phyloP scores from a whole-genome alignment of 2,113 vertebrate genomes.

The Stercorarius parasiticus region DNA sequence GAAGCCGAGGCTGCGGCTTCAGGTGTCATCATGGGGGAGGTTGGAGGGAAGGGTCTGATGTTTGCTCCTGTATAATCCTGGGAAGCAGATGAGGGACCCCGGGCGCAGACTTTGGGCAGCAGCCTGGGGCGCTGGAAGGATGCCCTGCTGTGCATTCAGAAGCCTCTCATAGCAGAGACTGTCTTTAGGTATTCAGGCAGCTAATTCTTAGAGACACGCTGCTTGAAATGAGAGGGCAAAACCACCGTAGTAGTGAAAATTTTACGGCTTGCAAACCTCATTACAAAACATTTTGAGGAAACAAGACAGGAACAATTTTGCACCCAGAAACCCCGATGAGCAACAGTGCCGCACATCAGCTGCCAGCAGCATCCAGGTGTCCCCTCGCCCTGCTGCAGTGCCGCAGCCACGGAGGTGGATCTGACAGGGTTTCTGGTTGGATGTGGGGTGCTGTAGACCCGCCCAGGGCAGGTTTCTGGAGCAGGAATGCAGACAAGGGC shows the following conservation, averaged over 20 bases:
- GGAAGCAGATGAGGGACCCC: background rate
- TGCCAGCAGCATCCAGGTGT: background rate
- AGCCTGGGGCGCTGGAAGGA: background rate
- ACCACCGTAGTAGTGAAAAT: background rate
- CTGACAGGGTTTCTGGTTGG: background rate
- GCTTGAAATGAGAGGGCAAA: background rate
- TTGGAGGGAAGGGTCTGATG: background rate
- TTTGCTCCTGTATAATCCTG: background rate
- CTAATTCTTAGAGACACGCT: conserved; percentile 16
- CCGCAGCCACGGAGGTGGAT: background rate
- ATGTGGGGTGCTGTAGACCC: background rate
- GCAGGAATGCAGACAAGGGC: background rate
- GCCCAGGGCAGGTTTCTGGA: background rate
- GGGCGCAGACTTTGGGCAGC: background rate
- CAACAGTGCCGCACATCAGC: background rate
- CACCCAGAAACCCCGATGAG: background rate
- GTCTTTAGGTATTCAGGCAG: conserved; percentile 39
- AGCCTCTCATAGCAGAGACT: background rate
- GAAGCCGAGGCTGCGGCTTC: background rate
- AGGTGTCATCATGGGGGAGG: background rate
- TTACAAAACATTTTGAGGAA: background rate
- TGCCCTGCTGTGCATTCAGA: background rate
- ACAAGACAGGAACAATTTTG: background rate
- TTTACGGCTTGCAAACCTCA: background rate
- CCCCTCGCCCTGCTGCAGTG: background rate